Percentiles rank a stretch among this genome's conserved stretches.
Evolutionary conservation across 2,797 vertebrate species (phyloP).

Genomic region (Nothura maculosa): DNA sequence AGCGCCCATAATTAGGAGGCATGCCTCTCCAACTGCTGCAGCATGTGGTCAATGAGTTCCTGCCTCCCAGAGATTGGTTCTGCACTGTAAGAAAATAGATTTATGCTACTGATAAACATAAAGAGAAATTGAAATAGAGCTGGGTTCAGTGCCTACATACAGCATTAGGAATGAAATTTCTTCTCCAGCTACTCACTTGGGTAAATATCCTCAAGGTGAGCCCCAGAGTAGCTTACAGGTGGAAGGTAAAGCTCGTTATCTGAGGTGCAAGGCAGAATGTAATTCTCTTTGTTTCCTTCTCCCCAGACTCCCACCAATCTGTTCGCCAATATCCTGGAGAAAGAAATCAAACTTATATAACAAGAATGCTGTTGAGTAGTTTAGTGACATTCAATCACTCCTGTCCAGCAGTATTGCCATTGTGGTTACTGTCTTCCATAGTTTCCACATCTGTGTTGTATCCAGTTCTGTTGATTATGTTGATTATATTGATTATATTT

Average conservation of each 20-base stretch:
- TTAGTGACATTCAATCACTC: not conserved
- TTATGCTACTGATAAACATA: conserved; percentile 38
- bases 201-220: not conserved
- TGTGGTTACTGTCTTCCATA: not conserved
- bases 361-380: not conserved
- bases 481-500: not conserved
- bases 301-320: conserved; percentile 28
- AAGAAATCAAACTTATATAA: not conserved
- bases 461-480: not conserved
- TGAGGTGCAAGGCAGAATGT: not conserved
- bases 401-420: not conserved
- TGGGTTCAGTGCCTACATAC: not conserved
- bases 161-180: not conserved
- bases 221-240: not conserved
- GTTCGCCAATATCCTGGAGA: not conserved
- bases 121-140: conserved; percentile 50
- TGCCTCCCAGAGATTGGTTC: conserved; percentile 59
- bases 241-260: not conserved
- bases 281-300: conserved; percentile 6
- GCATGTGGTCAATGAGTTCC: conserved; percentile 68
- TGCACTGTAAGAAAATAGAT: conserved; percentile 42
- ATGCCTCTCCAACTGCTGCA: conserved; percentile 61
- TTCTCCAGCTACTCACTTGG: not conserved
- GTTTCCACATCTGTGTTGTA: not conserved
- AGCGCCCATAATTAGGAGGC: conserved; percentile 64